Conservation (phyloP, 2,113 vertebrate species). For the Vanacampus margaritifer region DNA sequence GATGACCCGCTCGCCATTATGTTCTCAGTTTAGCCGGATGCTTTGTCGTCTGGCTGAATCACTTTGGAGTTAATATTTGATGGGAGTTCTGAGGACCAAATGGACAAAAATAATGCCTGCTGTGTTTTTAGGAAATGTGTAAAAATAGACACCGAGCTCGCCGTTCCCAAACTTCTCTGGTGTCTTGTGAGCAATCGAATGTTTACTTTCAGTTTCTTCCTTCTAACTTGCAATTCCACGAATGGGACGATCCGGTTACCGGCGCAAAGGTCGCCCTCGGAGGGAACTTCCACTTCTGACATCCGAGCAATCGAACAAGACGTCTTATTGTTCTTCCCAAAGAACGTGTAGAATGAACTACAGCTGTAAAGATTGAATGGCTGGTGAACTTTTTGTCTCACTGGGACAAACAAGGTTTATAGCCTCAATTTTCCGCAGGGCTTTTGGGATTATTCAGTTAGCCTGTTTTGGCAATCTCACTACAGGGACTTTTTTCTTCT, state of each 20-base stretch:
- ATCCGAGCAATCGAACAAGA: conserved; percentile 38
- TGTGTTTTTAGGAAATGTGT: background rate
- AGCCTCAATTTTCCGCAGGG: conserved; percentile 21
- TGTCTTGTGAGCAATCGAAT: background rate
- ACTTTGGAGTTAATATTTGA: conserved; percentile 36
- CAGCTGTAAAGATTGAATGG: background rate
- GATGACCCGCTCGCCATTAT: conserved; percentile 46
- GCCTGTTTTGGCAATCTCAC: conserved; percentile 27
- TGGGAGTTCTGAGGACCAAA: background rate
- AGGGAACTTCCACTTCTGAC: conserved; percentile 57
- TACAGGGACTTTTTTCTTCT: background rate
- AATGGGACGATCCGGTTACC: conserved; percentile 31
- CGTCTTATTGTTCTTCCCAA: conserved; percentile 27
- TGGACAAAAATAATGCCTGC: background rate
- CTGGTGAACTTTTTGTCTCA: background rate
- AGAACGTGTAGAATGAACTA: background rate
- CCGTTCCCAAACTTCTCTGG: background rate
- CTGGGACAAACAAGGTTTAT: conserved; percentile 22
- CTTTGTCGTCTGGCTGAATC: conserved; percentile 8
- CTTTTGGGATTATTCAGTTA: conserved; percentile 33
- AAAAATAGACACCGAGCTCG: background rate
- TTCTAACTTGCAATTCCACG: conserved; percentile 17
- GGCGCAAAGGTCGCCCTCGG: background rate
- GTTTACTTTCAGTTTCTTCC: conserved; percentile 12
- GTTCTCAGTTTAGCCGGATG: conserved; percentile 4